Conservation (phyloP, 2,888 invertebrate species). For the Fragum fragum region DNA sequence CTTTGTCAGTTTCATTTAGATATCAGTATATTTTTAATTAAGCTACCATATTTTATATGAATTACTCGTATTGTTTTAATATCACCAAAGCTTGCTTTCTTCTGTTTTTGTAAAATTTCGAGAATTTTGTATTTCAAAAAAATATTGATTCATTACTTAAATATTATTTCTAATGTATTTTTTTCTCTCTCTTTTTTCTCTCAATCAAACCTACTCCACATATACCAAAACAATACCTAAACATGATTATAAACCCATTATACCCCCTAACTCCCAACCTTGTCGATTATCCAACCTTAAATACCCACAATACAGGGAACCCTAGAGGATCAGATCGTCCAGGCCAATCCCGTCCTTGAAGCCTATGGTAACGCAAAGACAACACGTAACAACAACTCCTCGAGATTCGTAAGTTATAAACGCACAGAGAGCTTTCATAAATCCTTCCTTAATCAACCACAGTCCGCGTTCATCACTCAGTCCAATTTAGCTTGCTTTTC, state of each 20-base stretch:
- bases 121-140: too few relatives aligned
- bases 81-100: too few relatives aligned
- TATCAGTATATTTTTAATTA: too few relatives aligned
- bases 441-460: neutral
- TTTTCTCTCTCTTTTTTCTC: slow-evolving; percentile 36
- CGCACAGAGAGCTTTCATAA: neutral
- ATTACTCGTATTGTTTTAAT: too few relatives aligned
- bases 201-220: slow-evolving; percentile 9
- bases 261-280: neutral
- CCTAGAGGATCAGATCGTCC: neutral
- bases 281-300: neutral
- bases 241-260: neutral
- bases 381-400: slow-evolving; percentile 99
- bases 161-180: neutral
- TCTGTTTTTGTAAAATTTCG: too few relatives aligned
- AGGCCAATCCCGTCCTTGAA: slow-evolving; percentile 91
- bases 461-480: too few relatives aligned
- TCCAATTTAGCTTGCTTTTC: too few relatives aligned
- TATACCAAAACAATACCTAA: neutral
- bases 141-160: too few relatives aligned
- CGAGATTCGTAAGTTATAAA: slow-evolving; percentile 98
- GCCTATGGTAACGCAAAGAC: slow-evolving; percentile 86
- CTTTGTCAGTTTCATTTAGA: too few relatives aligned
- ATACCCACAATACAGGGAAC: neutral
- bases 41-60: too few relatives aligned